These are phyloP conservation scores for Myripristis murdjan DNA, from an alignment of 2,797 vertebrate species.

Conservation along the genomic window DNA sequence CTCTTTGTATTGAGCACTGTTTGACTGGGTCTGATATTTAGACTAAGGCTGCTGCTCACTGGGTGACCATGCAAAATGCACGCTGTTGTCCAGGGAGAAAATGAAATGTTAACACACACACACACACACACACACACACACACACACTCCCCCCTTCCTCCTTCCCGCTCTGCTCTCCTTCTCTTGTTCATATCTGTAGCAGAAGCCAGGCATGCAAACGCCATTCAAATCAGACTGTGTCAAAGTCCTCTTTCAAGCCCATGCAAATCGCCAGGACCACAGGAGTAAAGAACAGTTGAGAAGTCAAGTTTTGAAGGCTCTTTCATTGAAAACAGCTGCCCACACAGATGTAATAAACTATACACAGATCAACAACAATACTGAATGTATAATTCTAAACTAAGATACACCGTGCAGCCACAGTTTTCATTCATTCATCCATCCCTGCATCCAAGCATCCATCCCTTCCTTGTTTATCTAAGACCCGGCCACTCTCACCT, in stretches of 20 bases:
- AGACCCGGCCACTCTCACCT: slow-evolving; percentile 73
- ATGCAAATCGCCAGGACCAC: slow-evolving; percentile 81
- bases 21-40: neutral
- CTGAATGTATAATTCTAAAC: neutral
- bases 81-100: slow-evolving; percentile 3
- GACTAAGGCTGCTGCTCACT: neutral
- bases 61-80: slow-evolving; percentile 11
- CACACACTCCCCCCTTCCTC: slow-evolving; percentile 6
- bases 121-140: neutral
- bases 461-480: neutral
- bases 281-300: slow-evolving; percentile 64
- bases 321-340: slow-evolving; percentile 5
- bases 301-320: slow-evolving; percentile 44
- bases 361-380: neutral
- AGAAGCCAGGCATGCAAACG: slow-evolving; percentile 80
- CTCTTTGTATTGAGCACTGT: too few species aligned
- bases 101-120: neutral
- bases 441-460: neutral
- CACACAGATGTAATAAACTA: neutral
- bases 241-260: slow-evolving; percentile 81
- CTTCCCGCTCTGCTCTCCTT: neutral
- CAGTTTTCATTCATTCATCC: neutral
- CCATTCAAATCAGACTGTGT: slow-evolving; percentile 82
- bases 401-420: neutral
- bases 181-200: slow-evolving; percentile 55